Evolutionary conservation across 2,113 vertebrate species (phyloP), one percentile per base, ranked within the genome.

Genomic region (Lophura nycthemera): DNA sequence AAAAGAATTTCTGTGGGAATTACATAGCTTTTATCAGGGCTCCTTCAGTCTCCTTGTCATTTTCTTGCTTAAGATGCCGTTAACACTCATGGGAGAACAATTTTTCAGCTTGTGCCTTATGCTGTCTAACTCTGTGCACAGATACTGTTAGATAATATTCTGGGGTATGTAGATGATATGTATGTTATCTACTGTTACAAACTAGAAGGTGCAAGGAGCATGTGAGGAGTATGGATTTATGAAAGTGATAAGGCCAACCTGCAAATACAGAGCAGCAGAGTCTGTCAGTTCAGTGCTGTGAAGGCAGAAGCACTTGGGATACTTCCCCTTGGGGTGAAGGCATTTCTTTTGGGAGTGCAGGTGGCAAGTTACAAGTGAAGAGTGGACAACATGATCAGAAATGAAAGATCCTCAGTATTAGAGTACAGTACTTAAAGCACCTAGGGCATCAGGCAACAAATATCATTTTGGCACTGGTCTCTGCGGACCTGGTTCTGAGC

Each of bases 141-240:
- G 27, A 5, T 43, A 15, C 6, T 19, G 13, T 7, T 22, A 60
- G 2, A 29, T 75, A 57, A 25, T 82, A n/a, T 29, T 70, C 76
- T n/a, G 14, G 10, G 9, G 2, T n/a, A 4, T 48, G 14, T 29
- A 43, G 67, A 36, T 71, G 3, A 61, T 66, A 52, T 10, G 3
- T 20, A 1, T 30, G 4, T 19, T 54, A 29, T 34, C 57, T 64
- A 18, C 1, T 3, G 10, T 79, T 67, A n/a, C 0, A 1, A 56
- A 50, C 18, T 50, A 56, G 61, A 69, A 79, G 27, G 27, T 80
- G 19, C 16, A 22, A 89, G 42, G 24, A 59, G 21, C 65, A 27
- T 8, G 11, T 36, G 47, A 67, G 61, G 30, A 27, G 7, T 30
- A 21, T 17, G 36, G 18, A 6, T 19, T 61, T 76, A 47, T 57